Evolutionary conservation across 1,140 invertebrate species (phyloP).

Genomic region (Pygmarrhopalites habei): DNA sequence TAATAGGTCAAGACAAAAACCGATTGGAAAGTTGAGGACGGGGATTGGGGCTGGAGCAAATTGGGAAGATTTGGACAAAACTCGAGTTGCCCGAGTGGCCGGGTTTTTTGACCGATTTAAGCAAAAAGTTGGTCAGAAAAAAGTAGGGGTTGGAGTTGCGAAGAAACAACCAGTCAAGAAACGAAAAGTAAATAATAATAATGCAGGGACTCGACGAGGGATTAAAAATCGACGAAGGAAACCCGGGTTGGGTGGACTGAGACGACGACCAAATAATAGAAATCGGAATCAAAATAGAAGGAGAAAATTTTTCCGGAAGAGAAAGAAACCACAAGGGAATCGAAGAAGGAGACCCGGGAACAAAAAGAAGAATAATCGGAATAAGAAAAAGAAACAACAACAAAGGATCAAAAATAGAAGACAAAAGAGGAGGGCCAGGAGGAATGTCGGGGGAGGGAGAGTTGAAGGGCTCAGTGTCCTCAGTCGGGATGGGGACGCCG

Average conservation of each 20-base stretch:
- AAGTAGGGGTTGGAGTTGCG: too few species aligned
- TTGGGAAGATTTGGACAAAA: not conserved
- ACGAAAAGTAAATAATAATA: too few species aligned
- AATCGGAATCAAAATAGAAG: not conserved
- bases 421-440: not conserved
- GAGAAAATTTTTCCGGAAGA: not conserved
- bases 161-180: too few species aligned
- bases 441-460: slow-evolving; percentile 30
- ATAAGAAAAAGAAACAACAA: not conserved
- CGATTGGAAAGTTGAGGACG: not conserved
- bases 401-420: not conserved
- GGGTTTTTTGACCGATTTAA: too few species aligned
- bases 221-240: too few species aligned
- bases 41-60: not conserved
- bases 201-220: too few species aligned
- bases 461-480: slow-evolving; percentile 34
- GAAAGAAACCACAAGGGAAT: not conserved
- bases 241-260: not conserved
- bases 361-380: slow-evolving; percentile 11
- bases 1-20: not conserved
- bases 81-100: not conserved
- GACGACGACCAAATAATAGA: not conserved
- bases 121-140: not conserved
- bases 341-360: not conserved
- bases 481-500: slow-evolving; percentile 35